Evolutionary conservation across 2,113 vertebrate genomes (phyloP).

Genomic region (Paratilapia polleni): DNA sequence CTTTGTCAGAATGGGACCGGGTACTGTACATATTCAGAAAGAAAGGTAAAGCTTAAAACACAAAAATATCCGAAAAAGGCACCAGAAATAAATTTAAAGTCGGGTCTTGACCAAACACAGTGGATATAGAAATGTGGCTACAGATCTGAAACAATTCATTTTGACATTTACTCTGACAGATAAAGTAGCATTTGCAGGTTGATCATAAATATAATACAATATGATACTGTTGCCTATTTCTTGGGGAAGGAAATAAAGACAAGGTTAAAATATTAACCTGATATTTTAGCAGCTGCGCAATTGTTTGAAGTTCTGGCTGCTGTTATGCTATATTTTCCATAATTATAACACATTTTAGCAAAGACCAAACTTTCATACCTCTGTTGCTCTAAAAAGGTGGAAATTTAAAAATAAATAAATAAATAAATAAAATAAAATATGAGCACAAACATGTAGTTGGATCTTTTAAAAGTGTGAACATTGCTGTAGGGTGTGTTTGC

Average conservation of each 20-base stretch:
- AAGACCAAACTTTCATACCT: too few relatives aligned
- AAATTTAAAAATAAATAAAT: not conserved
- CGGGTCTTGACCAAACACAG: not conserved
- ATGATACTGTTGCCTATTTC: not conserved
- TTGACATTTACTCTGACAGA: not conserved
- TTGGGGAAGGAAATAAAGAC: not conserved
- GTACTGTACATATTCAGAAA: conserved; percentile 24
- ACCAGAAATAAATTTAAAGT: not conserved
- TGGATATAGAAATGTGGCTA: not conserved
- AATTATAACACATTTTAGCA: too few relatives aligned
- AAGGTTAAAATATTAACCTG: not conserved
- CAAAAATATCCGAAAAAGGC: not conserved
- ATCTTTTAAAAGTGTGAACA: not conserved
- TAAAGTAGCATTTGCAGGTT: not conserved
- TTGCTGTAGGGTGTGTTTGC: not conserved
- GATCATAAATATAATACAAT: not conserved
- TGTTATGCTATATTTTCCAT: too few relatives aligned
- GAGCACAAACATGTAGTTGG: not conserved
- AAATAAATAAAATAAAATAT: not conserved
- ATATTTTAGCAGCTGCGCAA: not conserved
- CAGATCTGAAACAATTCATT: not conserved
- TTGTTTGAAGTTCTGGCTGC: too few relatives aligned
- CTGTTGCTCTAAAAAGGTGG: not conserved
- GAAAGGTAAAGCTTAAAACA: not conserved
- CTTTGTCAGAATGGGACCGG: conserved; percentile 18